Evolutionary conservation across 2,113 vertebrate genomes (phyloP).

Genomic region (Alosa alosa): DNA sequence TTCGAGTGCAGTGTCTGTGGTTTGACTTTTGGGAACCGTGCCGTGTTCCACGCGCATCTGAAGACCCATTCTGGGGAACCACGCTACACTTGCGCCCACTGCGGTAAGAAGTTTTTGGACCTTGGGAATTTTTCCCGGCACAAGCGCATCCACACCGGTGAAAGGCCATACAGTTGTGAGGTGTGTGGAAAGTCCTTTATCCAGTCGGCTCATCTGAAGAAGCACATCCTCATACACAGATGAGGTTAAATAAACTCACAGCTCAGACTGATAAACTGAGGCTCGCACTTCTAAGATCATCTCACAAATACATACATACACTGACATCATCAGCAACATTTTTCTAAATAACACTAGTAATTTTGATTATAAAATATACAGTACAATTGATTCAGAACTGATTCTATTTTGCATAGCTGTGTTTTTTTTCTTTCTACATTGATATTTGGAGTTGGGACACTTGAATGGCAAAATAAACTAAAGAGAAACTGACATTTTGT

Average conservation of each 20-base stretch:
- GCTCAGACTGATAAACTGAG: neutral
- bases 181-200: neutral
- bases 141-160: neutral
- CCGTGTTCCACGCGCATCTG: neutral
- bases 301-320: neutral
- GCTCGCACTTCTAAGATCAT: neutral
- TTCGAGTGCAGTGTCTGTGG: neutral
- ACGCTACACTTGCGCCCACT: neutral
- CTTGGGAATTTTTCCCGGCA: neutral
- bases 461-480: neutral
- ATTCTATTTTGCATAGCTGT: neutral
- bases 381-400: neutral
- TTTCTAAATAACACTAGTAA: neutral
- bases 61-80: neutral
- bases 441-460: neutral
- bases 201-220: conserved; percentile 3
- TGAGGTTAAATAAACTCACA: neutral
- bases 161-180: neutral
- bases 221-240: conserved; percentile 7
- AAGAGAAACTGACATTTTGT: neutral
- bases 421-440: neutral
- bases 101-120: neutral
- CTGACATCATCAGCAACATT: neutral
- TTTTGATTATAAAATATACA: neutral
- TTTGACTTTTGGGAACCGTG: neutral